Base-by-base conservation (phyloP, 2,797 vertebrate species). In the Labeo calbasu region DNA sequence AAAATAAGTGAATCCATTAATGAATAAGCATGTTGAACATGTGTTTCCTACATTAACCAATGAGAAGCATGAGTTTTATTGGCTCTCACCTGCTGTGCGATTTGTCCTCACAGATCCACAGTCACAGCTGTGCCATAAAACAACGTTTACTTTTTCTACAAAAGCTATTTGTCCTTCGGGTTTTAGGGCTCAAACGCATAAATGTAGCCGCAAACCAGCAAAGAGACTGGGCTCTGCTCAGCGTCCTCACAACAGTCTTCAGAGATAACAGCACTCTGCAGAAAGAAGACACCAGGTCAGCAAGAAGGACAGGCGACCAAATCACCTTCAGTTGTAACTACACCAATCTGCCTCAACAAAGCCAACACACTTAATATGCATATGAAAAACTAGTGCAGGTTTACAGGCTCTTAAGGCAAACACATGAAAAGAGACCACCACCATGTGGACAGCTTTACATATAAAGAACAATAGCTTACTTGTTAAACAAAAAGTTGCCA, bases 281-380 rank as follows among this genome's bases (percentile, higher is more conserved):
- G 59, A 81, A 70, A 70, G 55, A 40, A 75, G 55, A 46, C 17
- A 79, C 53, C n/a, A 17, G 10, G 17, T 75, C 23, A 86, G 69
- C n/a, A 59, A 40, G 15, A 76, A 40, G 28, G 12, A 71, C 23
- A 80, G 36, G 50, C 10, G 14, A 65, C 57, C 5, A 10, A 59
- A 11, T 77, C 53, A 46, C 53, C 75, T 59, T 77, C 21, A 77
- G 36, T 10, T 77, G 14, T 23, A 46, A 77, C 21, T 59, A 77
- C 75, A 25, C 55, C 25, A 77, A 77, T 43, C 55, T 25, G 21
- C 55, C 55, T 61, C 21, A 59, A 73, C 48, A 53, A 71, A 73
- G 6, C 8, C 53, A 43, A 46, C 55, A 43, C 21, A 59, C 66
- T 50, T n/a, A 63, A 70, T 76, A 50, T 14, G 53, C 55, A 53